A percentile compares a stretch with the other conserved stretches of the same genome.
Conservation (phyloP, 2,113 vertebrate genomes). For the Ciconia boyciana region DNA sequence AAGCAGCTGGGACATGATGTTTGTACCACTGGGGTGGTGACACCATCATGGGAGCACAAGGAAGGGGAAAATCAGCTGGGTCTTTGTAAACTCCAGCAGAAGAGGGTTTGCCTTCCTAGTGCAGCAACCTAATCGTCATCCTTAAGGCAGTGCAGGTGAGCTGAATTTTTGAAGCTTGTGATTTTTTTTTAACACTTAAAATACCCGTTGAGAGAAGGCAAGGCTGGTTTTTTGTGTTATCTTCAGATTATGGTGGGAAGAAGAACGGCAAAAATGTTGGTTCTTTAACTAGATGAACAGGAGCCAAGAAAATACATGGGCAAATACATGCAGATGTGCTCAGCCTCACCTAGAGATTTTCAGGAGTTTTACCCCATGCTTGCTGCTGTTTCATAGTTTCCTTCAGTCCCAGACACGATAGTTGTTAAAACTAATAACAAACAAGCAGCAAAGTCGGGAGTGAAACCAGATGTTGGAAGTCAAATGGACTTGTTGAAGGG, state of each 20-base stretch:
- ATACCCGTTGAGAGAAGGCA: not conserved
- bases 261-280: not conserved
- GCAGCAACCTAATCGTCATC: not conserved
- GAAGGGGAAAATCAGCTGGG: not conserved
- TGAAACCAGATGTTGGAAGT: not conserved
- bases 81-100: not conserved
- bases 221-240: not conserved
- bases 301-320: not conserved
- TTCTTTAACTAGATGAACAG: not conserved
- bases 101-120: not conserved
- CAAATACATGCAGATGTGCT: not conserved
- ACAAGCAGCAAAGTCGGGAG: not conserved
- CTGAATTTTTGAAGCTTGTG: not conserved
- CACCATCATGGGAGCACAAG: not conserved
- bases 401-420: not conserved
- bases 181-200: not conserved
- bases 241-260: not conserved
- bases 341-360: not conserved
- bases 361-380: not conserved
- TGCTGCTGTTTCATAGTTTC: not conserved
- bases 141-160: not conserved
- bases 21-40: not conserved
- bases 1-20: not conserved
- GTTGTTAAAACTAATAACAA: constrained; percentile 1
- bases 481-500: not conserved